Conservation (phyloP, 2,888 invertebrate genomes). For the Loripinus fragilis region DNA sequence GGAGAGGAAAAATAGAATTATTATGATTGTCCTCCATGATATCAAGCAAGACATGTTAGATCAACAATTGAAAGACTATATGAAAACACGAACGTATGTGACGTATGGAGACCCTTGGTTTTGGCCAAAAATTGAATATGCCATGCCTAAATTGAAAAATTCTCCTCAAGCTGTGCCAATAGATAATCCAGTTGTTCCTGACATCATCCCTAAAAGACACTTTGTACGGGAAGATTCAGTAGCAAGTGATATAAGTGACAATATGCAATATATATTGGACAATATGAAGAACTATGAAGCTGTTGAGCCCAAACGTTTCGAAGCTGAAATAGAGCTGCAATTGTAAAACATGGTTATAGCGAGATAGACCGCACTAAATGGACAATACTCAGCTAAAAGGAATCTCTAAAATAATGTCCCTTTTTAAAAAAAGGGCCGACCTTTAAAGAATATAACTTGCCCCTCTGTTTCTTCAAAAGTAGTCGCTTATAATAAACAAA, state of each 20-base stretch:
- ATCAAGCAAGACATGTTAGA: constrained; percentile 89
- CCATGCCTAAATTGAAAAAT: neutral
- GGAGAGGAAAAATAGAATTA: constrained; percentile 90
- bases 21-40: constrained; percentile 92
- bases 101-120: constrained; percentile 17
- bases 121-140: constrained; percentile 13
- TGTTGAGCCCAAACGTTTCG: neutral
- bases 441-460: no score
- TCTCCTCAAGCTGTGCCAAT: neutral
- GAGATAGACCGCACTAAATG: no score
- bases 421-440: no score
- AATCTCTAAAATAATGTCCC: no score
- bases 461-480: no score
- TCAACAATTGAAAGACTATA: constrained; percentile 27
- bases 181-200: neutral
- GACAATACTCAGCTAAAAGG: no score
- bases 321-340: neutral
- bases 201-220: neutral
- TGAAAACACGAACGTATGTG: constrained; percentile 35
- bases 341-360: no score
- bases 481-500: no score
- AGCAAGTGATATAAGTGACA: neutral
- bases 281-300: constrained; percentile 19
- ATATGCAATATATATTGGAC: constrained; percentile 13
- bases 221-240: neutral